phyloP scores from a whole-genome alignment of 2,797 vertebrate genomes.

The Columba guinea region DNA sequence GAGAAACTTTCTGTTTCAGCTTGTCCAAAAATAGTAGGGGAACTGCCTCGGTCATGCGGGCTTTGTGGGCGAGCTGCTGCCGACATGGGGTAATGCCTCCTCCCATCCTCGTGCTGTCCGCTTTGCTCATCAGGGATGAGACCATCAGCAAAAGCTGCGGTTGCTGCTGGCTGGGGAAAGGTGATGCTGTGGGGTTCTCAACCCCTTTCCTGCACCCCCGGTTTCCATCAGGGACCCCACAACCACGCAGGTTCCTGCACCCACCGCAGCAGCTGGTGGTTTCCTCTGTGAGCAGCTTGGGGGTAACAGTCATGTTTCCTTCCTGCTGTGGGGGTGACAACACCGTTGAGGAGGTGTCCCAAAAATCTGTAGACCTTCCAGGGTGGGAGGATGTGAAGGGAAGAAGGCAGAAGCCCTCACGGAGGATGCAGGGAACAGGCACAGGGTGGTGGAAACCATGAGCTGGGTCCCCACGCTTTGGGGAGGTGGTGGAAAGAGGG shows the following conservation, averaged over 20 bases:
- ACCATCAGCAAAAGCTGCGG: accelerated
- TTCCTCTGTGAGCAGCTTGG: not conserved
- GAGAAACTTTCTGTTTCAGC: not conserved
- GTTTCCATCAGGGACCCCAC: not conserved
- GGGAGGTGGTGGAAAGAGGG: not conserved
- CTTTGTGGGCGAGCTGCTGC: not conserved
- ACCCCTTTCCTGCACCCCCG: accelerated
- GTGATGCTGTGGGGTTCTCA: not conserved
- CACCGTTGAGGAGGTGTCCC: accelerated
- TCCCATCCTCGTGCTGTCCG: accelerated
- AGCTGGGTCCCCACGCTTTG: not conserved
- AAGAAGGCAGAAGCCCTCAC: accelerated
- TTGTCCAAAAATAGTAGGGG: not conserved
- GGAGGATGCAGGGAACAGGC: not conserved
- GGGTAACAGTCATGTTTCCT: accelerated
- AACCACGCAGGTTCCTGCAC: accelerated
- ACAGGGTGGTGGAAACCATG: not conserved
- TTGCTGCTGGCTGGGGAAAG: not conserved
- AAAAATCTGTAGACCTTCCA: accelerated
- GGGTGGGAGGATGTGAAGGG: accelerated
- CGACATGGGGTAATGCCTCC: not conserved
- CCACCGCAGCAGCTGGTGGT: accelerated
- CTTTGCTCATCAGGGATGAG: accelerated
- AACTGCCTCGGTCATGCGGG: accelerated
- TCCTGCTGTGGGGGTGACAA: accelerated